These are phyloP conservation scores for Plagiodera versicolora DNA, from an alignment of 2,888 invertebrate genomes.

Conservation along the genomic window DNA sequence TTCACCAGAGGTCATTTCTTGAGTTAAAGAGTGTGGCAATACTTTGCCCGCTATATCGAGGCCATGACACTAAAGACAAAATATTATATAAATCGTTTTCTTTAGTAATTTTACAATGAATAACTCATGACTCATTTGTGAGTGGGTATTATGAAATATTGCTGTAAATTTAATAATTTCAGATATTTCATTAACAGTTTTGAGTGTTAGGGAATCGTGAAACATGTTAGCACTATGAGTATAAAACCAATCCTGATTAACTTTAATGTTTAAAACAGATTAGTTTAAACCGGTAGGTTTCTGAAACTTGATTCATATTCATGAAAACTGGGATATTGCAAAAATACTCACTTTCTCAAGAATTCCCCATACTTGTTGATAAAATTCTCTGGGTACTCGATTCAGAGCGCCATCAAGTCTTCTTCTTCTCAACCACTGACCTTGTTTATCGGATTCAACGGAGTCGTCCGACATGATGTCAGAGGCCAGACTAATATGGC, in stretches of 20 bases:
- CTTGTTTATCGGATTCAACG: slow-evolving; percentile 80
- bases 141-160: too few species aligned
- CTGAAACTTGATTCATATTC: too few species aligned
- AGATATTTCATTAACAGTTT: too few species aligned
- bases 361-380: slow-evolving; percentile 91
- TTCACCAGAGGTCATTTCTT: slow-evolving; percentile 99
- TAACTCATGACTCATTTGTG: too few species aligned
- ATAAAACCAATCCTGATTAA: too few species aligned
- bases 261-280: too few species aligned
- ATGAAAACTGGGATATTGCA: too few species aligned
- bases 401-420: slow-evolving; percentile 96
- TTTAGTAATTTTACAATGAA: too few species aligned
- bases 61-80: slow-evolving; percentile 78
- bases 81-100: not conserved
- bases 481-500: slow-evolving; percentile 57
- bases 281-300: too few species aligned
- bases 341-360: slow-evolving; percentile 70
- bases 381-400: slow-evolving; percentile 95
- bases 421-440: slow-evolving; percentile 94
- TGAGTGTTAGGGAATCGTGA: too few species aligned
- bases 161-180: too few species aligned
- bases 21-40: slow-evolving; percentile 88
- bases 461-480: slow-evolving; percentile 57
- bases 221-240: too few species aligned
- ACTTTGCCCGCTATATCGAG: slow-evolving; percentile 89